Percentiles rank a stretch among this genome's conserved stretches.
These are phyloP conservation scores for Rhea americana DNA, from an alignment of 2,113 vertebrate species.

Conservation along the genomic window DNA sequence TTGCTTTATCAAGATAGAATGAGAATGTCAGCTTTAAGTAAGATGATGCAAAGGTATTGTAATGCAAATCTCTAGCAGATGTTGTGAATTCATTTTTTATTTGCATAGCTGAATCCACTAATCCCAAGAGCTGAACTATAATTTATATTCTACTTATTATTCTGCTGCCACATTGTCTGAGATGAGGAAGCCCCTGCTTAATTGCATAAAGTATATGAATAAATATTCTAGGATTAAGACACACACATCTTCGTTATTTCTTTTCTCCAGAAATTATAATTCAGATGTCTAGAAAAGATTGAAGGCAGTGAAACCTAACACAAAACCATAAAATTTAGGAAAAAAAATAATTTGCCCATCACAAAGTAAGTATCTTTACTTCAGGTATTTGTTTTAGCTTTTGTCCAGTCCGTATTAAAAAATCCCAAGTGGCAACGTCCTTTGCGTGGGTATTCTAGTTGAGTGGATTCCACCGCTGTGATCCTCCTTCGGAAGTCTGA, in stretches of 20 bases:
- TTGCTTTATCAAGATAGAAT: background rate
- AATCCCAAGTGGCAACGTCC: background rate
- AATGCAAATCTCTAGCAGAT: slow-evolving; percentile 59
- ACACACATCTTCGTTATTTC: background rate
- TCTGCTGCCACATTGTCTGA: slow-evolving; percentile 11
- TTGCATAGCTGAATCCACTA: slow-evolving; percentile 7
- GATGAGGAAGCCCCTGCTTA: slow-evolving; percentile 26
- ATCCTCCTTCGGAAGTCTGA: background rate
- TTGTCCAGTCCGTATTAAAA: background rate
- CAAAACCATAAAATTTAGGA: background rate
- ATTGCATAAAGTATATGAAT: slow-evolving; percentile 9
- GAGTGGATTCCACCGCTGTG: background rate
- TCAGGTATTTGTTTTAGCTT: background rate
- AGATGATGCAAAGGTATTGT: slow-evolving; percentile 2
- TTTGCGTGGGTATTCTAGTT: background rate
- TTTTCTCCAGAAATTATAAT: background rate
- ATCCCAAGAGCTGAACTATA: slow-evolving; percentile 36
- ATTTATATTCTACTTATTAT: slow-evolving; percentile 48
- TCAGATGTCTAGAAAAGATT: background rate
- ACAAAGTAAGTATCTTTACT: background rate
- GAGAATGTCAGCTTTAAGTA: background rate
- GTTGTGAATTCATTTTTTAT: slow-evolving; percentile 45
- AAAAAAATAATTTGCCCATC: background rate
- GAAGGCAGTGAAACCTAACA: background rate
- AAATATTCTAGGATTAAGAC: slow-evolving; percentile 6